Percentiles rank a stretch among this genome's conserved stretches.
Conservation (phyloP, 2,797 vertebrate species). For the Psittacula derbiana region DNA sequence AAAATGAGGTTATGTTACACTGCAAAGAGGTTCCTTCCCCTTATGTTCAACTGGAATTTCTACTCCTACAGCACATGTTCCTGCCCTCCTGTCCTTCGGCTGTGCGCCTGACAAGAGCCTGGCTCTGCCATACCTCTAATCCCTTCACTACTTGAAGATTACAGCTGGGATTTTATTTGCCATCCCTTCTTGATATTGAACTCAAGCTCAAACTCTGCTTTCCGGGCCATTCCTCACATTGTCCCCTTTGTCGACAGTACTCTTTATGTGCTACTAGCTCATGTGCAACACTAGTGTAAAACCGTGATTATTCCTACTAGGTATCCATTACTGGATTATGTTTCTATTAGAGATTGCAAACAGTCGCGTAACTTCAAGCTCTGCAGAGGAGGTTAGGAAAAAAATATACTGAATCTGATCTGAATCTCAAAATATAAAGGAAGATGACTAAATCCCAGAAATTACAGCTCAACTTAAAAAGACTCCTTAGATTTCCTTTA, state of each 20-base stretch:
- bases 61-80: rapidly evolving
- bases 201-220: background rate
- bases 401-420: background rate
- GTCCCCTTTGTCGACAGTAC: too few relatives aligned
- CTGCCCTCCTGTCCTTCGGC: background rate
- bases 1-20: background rate
- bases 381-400: background rate
- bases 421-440: background rate
- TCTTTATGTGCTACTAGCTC: background rate
- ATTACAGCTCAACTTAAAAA: background rate
- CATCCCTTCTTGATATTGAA: background rate
- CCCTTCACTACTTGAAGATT: background rate
- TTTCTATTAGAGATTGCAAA: background rate
- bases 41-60: background rate
- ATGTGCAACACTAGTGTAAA: background rate
- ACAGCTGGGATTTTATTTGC: background rate
- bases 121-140: background rate
- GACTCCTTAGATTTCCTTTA: rapidly evolving
- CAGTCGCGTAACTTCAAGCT: background rate
- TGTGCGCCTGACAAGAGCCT: background rate
- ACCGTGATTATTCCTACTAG: background rate
- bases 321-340: background rate
- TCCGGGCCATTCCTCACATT: background rate
- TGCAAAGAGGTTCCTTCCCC: background rate
- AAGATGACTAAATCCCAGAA: background rate